Conservation (phyloP, 2,888 invertebrate species). For the Morpho helenor region DNA sequence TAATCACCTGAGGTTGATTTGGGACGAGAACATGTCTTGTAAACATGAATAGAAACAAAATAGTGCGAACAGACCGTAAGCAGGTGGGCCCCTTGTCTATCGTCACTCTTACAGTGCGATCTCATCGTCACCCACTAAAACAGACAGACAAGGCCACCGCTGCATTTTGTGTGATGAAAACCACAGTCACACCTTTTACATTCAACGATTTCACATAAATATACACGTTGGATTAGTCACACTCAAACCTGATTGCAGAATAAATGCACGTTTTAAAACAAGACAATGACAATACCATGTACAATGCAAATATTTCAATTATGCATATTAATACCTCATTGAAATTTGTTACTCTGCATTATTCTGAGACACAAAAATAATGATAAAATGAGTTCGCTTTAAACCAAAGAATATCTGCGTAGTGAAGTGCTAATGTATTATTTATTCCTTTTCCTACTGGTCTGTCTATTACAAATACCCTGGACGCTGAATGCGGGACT, state of each 20-base stretch:
- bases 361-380: too few species aligned
- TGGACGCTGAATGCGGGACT: too few species aligned
- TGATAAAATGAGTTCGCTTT: too few species aligned
- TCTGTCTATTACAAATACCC: too few species aligned
- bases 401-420: too few species aligned
- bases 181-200: conserved; percentile 15
- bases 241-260: conserved; percentile 13
- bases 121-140: conserved; percentile 24
- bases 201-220: conserved; percentile 19
- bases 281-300: background rate
- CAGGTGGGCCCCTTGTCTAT: conserved; percentile 17
- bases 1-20: background rate
- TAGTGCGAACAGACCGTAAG: conserved; percentile 10
- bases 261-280: conserved; percentile 5
- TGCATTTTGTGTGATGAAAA: conserved; percentile 23
- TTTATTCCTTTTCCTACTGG: too few species aligned
- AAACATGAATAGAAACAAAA: conserved; percentile 17
- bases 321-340: background rate
- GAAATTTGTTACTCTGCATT: too few species aligned
- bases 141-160: conserved; percentile 21
- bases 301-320: background rate
- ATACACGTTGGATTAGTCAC: conserved; percentile 18
- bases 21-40: conserved; percentile 3
- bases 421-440: too few species aligned
- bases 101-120: conserved; percentile 19